phyloP scores from a whole-genome alignment of 2,888 invertebrate species.

The Celastrina argiolus region DNA sequence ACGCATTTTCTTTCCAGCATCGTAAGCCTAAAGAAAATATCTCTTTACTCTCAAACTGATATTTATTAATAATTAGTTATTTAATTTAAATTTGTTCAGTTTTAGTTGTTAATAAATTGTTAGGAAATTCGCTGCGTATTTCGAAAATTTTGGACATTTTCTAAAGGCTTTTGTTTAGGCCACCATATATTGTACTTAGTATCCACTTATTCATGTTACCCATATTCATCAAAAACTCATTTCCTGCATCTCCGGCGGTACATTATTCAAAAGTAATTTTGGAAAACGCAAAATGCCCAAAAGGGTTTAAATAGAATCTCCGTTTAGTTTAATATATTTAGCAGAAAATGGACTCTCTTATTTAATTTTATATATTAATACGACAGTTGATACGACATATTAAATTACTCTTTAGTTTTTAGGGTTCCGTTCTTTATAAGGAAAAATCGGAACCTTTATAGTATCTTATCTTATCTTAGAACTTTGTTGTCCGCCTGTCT shows the following conservation, averaged over 20 bases:
- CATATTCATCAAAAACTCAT: conserved; percentile 18
- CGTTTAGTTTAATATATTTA: background rate
- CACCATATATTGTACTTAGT: background rate
- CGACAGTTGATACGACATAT: background rate
- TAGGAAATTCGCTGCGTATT: no score
- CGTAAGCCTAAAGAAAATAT: no score
- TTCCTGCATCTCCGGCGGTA: conserved; percentile 13
- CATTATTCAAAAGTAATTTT: conserved; percentile 20
- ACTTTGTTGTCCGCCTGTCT: no score
- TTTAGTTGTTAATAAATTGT: background rate
- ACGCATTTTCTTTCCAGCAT: background rate
- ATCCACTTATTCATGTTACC: conserved; percentile 3
- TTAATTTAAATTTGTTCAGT: background rate
- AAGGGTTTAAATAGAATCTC: background rate
- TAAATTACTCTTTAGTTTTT: no score
- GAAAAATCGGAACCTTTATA: no score
- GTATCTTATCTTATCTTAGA: no score
- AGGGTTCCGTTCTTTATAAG: no score
- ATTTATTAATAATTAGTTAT: no score
- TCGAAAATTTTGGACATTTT: background rate
- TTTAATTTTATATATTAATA: background rate
- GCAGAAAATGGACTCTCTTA: background rate
- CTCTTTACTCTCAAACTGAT: no score
- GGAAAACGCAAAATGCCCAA: conserved; percentile 4
- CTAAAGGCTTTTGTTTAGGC: background rate